Evolutionary conservation across 2,797 vertebrate species (phyloP), one percentile per base, ranked within the genome.

Genomic region (Coracias cyanogaster): DNA sequence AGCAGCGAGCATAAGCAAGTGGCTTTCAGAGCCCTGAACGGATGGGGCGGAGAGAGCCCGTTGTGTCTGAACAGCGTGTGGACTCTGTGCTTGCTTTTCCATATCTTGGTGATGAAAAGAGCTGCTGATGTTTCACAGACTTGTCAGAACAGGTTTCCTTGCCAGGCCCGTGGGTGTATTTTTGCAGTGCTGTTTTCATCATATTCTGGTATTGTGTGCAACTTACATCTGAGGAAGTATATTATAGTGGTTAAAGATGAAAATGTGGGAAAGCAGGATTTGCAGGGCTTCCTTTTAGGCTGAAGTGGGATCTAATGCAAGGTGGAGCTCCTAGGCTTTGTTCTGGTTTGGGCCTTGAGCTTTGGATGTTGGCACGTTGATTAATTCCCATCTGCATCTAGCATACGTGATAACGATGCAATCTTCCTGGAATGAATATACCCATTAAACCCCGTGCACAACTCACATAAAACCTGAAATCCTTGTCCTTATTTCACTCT

Each of bases 251-350:
- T 82, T 86, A 26, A 70, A 61, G 89, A 35, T 7, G 66, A 52
- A 90, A 82, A 70, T 39, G 88, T 89, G 74, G 91, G 77, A 82
- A 77, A 93, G 76, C 95, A 86, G 87, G 87, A 86, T 88, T 88
- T 69, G 54, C 69, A 83, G 77, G 65, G 73, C 26, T 73, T 43
- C 1, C 2, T 29, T 61, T 77, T 82, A 7, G n/a, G 10, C 22
- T 31, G 58, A 43, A 52, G 62, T 18, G n/a, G 73, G 66, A 48
- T 66, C 15, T 48, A 1, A 26, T 6, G 24, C 18, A 82, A 82
- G 89, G 28, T 66, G 61, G 52, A 52, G 74, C 72, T 90, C 72
- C 0, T 9, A 10, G 31, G 3, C 61, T 83, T 29, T 76, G 66
- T 62, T 60, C 69, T 73, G 49, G 10, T 58, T 87, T 77, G 45